phyloP scores from a whole-genome alignment of 1,140 invertebrate species.

The Dinothrombium tinctorium region DNA sequence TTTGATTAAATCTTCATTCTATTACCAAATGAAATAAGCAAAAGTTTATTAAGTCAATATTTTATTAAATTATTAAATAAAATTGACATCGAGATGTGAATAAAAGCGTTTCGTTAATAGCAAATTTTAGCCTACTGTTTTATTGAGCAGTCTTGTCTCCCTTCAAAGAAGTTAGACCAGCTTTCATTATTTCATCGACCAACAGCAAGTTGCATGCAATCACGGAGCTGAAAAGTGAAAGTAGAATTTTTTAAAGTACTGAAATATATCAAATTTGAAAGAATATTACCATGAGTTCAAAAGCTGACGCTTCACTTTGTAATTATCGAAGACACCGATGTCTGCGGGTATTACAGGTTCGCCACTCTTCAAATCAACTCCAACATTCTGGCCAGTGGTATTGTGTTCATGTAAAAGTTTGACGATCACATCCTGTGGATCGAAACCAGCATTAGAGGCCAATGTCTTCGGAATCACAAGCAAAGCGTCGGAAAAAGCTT shows the following conservation, averaged over 20 bases:
- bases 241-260: conserved; percentile 1
- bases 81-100: no score
- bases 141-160: conserved; percentile 1
- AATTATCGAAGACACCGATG: conserved; percentile 82
- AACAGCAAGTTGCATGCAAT: conserved; percentile 90
- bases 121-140: no score
- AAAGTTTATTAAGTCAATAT: no score
- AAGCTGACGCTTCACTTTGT: conserved; percentile 89
- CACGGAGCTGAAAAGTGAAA: conserved; percentile 41
- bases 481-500: conserved; percentile 85
- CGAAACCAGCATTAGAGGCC: conserved; percentile 77
- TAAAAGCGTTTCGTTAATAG: no score
- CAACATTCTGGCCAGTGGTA: conserved; percentile 40
- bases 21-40: no score
- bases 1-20: no score
- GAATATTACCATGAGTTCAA: conserved; percentile 60
- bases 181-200: conserved; percentile 98
- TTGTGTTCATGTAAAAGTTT: conserved; percentile 65
- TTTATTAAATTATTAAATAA: no score
- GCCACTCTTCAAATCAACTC: conserved; percentile 61
- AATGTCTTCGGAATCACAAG: conserved; percentile 86
- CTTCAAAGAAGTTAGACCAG: conserved; percentile 63
- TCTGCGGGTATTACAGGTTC: conserved; percentile 60
- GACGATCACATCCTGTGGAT: conserved; percentile 81
- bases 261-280: conserved; percentile 2